Conservation (phyloP, 1,140 invertebrate genomes). For the Cyclargus thomasi region DNA sequence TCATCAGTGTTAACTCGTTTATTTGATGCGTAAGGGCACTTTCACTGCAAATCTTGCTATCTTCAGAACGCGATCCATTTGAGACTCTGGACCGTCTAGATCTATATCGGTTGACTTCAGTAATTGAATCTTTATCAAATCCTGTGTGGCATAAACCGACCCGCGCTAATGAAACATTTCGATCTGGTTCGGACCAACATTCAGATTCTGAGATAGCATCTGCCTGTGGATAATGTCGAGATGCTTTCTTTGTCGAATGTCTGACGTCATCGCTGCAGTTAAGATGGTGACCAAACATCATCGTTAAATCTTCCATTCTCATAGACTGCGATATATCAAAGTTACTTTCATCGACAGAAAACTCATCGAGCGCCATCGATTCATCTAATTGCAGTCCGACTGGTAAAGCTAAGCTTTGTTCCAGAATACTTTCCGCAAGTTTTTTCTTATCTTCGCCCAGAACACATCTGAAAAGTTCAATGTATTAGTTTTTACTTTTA, state of each 20-base stretch:
- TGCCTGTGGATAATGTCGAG: constrained; percentile 48
- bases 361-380: constrained; percentile 61
- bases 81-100: constrained; percentile 50
- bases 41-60: constrained; percentile 43
- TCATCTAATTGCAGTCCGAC: constrained; percentile 66
- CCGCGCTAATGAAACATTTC: constrained; percentile 84
- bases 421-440: constrained; percentile 68
- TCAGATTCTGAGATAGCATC: constrained; percentile 84
- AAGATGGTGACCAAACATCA: constrained; percentile 69
- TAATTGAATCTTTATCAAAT: constrained; percentile 41
- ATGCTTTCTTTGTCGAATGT: constrained; percentile 36
- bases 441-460: constrained; percentile 71
- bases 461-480: constrained; percentile 55
- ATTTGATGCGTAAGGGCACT: constrained; percentile 46
- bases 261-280: constrained; percentile 49
- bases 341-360: constrained; percentile 65
- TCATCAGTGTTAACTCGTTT: constrained; percentile 38
- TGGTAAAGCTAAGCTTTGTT: constrained; percentile 68
- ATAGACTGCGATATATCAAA: constrained; percentile 64
- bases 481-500: background rate
- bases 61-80: constrained; percentile 59
- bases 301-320: constrained; percentile 65
- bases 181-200: constrained; percentile 89
- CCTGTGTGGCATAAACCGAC: constrained; percentile 80
- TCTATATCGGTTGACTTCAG: constrained; percentile 42